phyloP scores from a whole-genome alignment of 2,888 invertebrate genomes.

The Camptogramma bilineatum region DNA sequence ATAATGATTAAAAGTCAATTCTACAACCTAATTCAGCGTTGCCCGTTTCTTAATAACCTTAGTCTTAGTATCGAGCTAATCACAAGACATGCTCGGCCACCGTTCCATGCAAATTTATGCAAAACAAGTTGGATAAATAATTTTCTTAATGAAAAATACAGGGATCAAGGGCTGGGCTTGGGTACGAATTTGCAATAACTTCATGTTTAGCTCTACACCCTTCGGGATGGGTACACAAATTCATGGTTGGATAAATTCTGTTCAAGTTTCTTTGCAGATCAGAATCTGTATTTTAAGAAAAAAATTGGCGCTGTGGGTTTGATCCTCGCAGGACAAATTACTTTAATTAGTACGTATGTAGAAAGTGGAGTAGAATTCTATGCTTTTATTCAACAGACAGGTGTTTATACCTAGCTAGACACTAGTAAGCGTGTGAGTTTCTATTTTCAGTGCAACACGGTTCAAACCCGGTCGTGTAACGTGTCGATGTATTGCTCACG shows the following conservation, averaged over 20 bases:
- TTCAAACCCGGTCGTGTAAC: conserved; percentile 17
- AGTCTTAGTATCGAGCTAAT: conserved; percentile 31
- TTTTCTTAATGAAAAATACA: conserved; percentile 42
- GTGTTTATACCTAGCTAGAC: neutral
- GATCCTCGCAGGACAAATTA: too few relatives aligned
- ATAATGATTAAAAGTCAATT: too few relatives aligned
- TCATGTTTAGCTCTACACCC: conserved; percentile 27
- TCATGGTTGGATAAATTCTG: conserved; percentile 5
- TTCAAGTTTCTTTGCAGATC: neutral
- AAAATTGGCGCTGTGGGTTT: too few relatives aligned
- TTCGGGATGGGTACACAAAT: conserved; percentile 24
- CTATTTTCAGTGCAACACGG: conserved; percentile 3
- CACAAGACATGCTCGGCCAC: conserved; percentile 29
- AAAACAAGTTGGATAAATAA: conserved; percentile 38
- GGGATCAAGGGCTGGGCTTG: conserved; percentile 26
- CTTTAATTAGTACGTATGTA: too few relatives aligned
- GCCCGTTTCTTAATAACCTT: neutral
- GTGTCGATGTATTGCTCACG: conserved; percentile 10
- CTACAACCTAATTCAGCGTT: neutral
- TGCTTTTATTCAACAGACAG: neutral
- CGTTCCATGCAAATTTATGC: conserved; percentile 44
- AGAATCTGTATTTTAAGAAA: neutral
- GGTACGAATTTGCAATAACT: conserved; percentile 34
- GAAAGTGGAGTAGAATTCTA: too few relatives aligned
- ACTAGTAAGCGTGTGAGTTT: neutral